Evolutionary conservation across 2,888 invertebrate genomes (phyloP).

Genomic region (Brenthis ino): DNA sequence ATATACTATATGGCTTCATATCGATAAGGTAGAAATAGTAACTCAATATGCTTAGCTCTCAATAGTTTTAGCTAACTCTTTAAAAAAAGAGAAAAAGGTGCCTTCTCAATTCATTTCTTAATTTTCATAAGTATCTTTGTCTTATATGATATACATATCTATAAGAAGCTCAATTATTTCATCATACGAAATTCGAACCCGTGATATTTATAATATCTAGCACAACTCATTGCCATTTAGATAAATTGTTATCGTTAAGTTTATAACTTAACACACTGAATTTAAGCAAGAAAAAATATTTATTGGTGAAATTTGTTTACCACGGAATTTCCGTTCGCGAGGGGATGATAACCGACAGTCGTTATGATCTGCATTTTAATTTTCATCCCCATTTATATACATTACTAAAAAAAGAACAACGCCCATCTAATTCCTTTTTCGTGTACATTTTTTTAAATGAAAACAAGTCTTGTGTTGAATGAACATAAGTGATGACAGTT

Average conservation of each 20-base stretch:
- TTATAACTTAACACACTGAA: conserved; percentile 18
- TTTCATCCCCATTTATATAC: conserved; percentile 1
- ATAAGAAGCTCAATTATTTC: no score
- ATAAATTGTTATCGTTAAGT: background rate
- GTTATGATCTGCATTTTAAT: conserved; percentile 45
- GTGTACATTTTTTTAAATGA: background rate
- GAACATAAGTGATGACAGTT: no score
- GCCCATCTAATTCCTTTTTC: conserved; percentile 11
- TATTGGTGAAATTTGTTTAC: conserved; percentile 44
- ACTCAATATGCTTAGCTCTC: background rate
- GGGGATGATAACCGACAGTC: conserved; percentile 46
- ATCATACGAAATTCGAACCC: no score
- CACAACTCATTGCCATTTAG: background rate
- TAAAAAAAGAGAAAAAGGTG: no score
- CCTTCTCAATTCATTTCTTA: no score
- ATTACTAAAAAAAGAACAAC: background rate
- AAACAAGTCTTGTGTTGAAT: background rate
- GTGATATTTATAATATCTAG: background rate
- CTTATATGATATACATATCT: no score
- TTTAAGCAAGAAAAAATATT: conserved; percentile 40
- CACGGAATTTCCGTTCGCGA: conserved; percentile 37
- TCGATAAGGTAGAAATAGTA: no score
- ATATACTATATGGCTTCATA: no score
- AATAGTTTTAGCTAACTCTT: no score
- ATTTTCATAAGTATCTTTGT: no score